Conservation (phyloP, 2,797 vertebrate species). For the Falco berigora region DNA sequence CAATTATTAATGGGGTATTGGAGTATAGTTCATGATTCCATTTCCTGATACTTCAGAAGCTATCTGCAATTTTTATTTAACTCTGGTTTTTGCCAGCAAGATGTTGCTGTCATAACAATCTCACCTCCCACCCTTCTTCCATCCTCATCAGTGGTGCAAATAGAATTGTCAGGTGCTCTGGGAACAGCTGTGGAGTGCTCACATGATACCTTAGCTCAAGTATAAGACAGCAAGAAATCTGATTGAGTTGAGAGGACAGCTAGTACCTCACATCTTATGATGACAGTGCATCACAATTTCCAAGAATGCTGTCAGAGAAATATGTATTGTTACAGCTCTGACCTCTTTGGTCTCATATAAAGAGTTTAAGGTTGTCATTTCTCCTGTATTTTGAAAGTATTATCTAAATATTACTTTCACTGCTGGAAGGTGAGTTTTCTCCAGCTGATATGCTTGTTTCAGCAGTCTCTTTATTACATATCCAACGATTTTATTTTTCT, state of each 20-base stretch:
- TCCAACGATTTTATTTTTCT: not conserved
- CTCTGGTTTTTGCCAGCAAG: not conserved
- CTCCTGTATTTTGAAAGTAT: not conserved
- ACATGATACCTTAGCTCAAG: not conserved
- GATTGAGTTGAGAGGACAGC: not conserved
- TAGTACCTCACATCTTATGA: not conserved
- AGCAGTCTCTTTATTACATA: not conserved
- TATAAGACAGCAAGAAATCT: not conserved
- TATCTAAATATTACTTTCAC: not conserved
- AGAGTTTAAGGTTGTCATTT: not conserved
- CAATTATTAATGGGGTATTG: not conserved
- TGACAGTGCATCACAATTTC: not conserved
- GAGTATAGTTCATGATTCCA: not conserved
- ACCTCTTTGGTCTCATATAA: not conserved
- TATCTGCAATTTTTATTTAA: not conserved
- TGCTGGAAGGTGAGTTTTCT: not conserved
- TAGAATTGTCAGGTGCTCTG: not conserved
- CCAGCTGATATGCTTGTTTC: not conserved
- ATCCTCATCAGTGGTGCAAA: not conserved
- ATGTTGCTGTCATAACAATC: not conserved
- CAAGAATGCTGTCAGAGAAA: not conserved
- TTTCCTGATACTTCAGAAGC: conserved; percentile 12
- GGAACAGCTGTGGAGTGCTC: not conserved
- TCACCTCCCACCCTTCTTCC: not conserved
- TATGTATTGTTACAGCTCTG: not conserved